Conservation (phyloP, 2,797 vertebrate genomes). For the Alca torda region DNA sequence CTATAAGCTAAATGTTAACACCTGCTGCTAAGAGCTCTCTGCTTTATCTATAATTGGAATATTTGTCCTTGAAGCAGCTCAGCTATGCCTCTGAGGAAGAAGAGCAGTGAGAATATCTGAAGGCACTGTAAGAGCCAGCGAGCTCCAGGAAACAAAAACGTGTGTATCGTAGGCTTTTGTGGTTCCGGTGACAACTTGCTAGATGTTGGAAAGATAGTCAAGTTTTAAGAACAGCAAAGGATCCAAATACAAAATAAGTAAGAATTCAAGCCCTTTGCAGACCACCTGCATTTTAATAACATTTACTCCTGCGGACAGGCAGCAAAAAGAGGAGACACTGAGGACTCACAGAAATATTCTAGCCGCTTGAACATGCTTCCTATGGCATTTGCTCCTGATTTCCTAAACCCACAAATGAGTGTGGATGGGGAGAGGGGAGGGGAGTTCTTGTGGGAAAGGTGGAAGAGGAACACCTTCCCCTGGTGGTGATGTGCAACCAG, state of each 20-base stretch:
- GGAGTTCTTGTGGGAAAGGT: not conserved
- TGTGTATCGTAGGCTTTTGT: not conserved
- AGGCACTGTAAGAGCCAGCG: not conserved
- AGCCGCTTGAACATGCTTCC: not conserved
- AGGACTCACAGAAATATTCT: not conserved
- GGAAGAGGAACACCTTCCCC: not conserved
- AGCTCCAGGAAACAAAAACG: not conserved
- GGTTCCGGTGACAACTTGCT: not conserved
- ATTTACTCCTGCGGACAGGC: not conserved
- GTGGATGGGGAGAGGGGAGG: not conserved
- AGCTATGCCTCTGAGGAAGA: not conserved
- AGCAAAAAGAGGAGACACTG: not conserved
- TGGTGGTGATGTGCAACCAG: not conserved
- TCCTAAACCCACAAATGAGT: not conserved
- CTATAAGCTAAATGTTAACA: not conserved
- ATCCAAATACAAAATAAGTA: not conserved
- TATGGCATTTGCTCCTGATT: not conserved
- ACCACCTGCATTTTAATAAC: not conserved
- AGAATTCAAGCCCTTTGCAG: not conserved
- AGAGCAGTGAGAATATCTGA: not conserved
- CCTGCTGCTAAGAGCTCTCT: not conserved
- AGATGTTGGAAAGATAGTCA: not conserved
- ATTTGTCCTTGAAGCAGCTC: conserved; percentile 23
- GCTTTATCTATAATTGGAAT: conserved; percentile 14
- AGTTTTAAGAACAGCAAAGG: not conserved